A percentile compares a stretch with the other conserved stretches of the same genome.
Conservation (phyloP, 2,888 invertebrate species). For the Belgica antarctica region DNA sequence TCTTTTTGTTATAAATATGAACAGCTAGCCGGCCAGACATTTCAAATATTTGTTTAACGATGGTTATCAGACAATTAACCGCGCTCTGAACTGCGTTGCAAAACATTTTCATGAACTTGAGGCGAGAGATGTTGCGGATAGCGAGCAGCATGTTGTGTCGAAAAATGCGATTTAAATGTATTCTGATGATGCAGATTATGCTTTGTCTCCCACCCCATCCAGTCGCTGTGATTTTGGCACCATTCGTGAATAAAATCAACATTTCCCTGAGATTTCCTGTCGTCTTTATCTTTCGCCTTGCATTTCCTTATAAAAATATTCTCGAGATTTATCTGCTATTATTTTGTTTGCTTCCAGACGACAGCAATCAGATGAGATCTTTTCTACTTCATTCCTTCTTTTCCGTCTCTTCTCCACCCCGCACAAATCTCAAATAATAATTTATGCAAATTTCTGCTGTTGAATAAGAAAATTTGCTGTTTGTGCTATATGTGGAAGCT, state of each 20-base stretch:
- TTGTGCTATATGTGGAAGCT: constrained; percentile 13
- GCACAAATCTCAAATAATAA: constrained; percentile 33
- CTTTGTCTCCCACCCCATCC: constrained; percentile 23
- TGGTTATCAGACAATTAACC: constrained; percentile 37
- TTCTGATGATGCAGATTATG: constrained; percentile 34
- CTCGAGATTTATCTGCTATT: neutral
- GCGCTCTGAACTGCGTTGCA: neutral
- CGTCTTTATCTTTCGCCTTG: constrained; percentile 14
- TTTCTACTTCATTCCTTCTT: constrained; percentile 3
- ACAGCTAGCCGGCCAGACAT: constrained; percentile 19
- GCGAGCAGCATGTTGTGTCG: too few species aligned
- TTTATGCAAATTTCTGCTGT: constrained; percentile 40
- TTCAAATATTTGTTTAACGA: constrained; percentile 40
- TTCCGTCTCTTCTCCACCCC: neutral
- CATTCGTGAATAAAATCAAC: constrained; percentile 40
- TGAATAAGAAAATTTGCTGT: constrained; percentile 24
- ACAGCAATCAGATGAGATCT: constrained; percentile 34
- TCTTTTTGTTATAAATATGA: neutral
- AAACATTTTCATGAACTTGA: constrained; percentile 1
- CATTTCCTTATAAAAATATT: constrained; percentile 27
- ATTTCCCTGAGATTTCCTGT: constrained; percentile 43
- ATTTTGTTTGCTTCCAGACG: constrained; percentile 23
- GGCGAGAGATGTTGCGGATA: neutral
- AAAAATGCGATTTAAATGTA: neutral
- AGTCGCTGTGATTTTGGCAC: constrained; percentile 31